These are phyloP conservation scores for Drosophila auraria DNA, from an alignment of 1,140 invertebrate species.

Conservation along the genomic window DNA sequence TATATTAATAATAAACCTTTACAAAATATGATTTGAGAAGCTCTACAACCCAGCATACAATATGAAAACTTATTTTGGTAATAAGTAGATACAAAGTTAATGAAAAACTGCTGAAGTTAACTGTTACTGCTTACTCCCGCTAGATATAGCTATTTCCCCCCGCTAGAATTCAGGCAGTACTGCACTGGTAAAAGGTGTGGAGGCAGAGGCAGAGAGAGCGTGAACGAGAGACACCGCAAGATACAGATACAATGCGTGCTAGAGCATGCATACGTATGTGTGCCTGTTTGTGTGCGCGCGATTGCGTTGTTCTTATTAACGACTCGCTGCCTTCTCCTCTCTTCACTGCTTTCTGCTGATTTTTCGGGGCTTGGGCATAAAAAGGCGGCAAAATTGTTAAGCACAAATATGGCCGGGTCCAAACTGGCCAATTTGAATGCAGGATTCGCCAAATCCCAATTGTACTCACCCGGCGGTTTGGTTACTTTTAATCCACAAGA, in stretches of 20 bases:
- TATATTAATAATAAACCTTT: not conserved
- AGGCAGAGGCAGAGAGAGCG: slow-evolving; percentile 31
- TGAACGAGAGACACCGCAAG: slow-evolving; percentile 34
- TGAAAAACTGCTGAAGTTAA: not conserved
- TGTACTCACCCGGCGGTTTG: slow-evolving; percentile 26
- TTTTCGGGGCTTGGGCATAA: slow-evolving; percentile 63
- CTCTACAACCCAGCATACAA: too few relatives aligned
- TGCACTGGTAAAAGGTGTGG: slow-evolving; percentile 34
- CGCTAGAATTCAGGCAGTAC: not conserved
- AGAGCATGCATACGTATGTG: slow-evolving; percentile 20
- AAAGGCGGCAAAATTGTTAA: slow-evolving; percentile 74
- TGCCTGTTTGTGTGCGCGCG: slow-evolving; percentile 38
- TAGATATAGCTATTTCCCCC: not conserved
- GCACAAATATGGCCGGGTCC: slow-evolving; percentile 45
- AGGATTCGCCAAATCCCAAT: slow-evolving; percentile 8
- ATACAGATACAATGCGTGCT: slow-evolving; percentile 58
- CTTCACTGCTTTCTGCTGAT: slow-evolving; percentile 23
- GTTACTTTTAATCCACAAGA: slow-evolving; percentile 29
- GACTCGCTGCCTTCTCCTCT: slow-evolving; percentile 52
- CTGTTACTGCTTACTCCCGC: not conserved
- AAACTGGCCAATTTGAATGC: slow-evolving; percentile 24
- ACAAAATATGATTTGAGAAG: not conserved
- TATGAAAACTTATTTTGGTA: not conserved
- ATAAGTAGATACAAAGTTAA: not conserved
- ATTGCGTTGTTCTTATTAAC: slow-evolving; percentile 76